Percentiles rank a stretch among this genome's conserved stretches.
Conservation (phyloP, 2,113 vertebrate species). For the Anthoscopus minutus region DNA sequence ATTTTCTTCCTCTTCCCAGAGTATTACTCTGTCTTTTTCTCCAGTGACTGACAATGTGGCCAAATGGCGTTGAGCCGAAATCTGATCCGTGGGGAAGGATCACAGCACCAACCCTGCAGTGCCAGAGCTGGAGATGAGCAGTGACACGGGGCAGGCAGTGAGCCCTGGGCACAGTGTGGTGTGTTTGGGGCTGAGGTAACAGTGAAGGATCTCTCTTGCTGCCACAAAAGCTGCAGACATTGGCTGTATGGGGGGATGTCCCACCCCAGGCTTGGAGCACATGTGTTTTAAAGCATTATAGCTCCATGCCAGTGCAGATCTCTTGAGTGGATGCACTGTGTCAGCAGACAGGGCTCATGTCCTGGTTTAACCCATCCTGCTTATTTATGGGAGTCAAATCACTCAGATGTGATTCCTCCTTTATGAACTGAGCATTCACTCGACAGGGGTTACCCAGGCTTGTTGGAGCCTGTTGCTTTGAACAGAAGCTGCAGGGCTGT, state of each 20-base stretch:
- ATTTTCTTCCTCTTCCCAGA: not conserved
- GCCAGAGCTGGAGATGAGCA: not conserved
- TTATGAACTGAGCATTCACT: not conserved
- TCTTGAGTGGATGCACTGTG: not conserved
- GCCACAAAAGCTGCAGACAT: not conserved
- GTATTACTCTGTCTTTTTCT: not conserved
- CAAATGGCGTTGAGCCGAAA: not conserved
- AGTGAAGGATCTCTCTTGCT: not conserved
- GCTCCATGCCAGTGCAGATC: not conserved
- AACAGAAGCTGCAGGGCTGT: not conserved
- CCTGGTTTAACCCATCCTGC: not conserved
- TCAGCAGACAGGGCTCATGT: not conserved
- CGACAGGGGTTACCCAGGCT: not conserved
- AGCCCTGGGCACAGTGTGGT: accelerated
- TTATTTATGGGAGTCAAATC: not conserved
- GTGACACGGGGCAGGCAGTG: accelerated
- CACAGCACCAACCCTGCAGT: accelerated
- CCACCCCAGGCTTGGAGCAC: not conserved
- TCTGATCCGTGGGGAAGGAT: accelerated
- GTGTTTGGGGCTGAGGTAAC: not conserved
- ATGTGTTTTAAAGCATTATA: accelerated
- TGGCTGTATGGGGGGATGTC: accelerated
- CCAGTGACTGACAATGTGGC: accelerated
- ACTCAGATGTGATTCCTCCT: not conserved
- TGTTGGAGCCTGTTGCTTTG: not conserved